Evolutionary conservation across 1,140 invertebrate genomes (phyloP).

Genomic region (Hylyphantes graminicola): DNA sequence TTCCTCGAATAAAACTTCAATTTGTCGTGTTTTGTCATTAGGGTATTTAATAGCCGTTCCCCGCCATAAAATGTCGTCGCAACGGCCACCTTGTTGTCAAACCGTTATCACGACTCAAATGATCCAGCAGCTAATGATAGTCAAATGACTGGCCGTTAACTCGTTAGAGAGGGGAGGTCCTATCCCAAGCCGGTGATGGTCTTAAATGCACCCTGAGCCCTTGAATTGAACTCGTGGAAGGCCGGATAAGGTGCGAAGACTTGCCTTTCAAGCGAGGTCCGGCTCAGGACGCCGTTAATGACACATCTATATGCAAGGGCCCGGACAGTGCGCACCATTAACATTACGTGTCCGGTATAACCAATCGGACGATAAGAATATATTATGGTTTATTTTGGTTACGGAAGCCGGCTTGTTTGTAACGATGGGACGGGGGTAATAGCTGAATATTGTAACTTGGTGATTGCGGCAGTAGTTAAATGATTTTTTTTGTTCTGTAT

Average conservation of each 20-base stretch:
- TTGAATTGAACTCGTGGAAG: slow-evolving; percentile 24
- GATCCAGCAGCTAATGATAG: slow-evolving; percentile 41
- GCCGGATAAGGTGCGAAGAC: slow-evolving; percentile 17
- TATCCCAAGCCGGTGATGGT: slow-evolving; percentile 7
- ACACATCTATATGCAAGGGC: slow-evolving; percentile 43
- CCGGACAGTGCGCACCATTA: slow-evolving; percentile 30
- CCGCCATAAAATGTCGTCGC: slow-evolving; percentile 26
- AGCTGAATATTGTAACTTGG: background rate
- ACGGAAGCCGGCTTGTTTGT: slow-evolving; percentile 29
- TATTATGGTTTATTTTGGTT: slow-evolving; percentile 44
- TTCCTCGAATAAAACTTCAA: slow-evolving; percentile 23
- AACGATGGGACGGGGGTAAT: background rate
- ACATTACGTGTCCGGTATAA: slow-evolving; percentile 43
- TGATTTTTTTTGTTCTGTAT: no score
- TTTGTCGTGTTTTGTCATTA: slow-evolving; percentile 37
- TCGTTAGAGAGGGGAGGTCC: slow-evolving; percentile 26
- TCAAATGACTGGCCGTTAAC: slow-evolving; percentile 30
- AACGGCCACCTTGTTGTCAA: slow-evolving; percentile 35
- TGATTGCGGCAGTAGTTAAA: no score
- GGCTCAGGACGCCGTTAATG: slow-evolving; percentile 25
- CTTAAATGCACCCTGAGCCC: slow-evolving; percentile 34
- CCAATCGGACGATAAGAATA: slow-evolving; percentile 23
- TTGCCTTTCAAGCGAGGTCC: slow-evolving; percentile 14
- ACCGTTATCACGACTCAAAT: slow-evolving; percentile 29
- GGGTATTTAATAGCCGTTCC: slow-evolving; percentile 21